phyloP scores from a whole-genome alignment of 2,797 vertebrate species.

The Phataginus tricuspis region DNA sequence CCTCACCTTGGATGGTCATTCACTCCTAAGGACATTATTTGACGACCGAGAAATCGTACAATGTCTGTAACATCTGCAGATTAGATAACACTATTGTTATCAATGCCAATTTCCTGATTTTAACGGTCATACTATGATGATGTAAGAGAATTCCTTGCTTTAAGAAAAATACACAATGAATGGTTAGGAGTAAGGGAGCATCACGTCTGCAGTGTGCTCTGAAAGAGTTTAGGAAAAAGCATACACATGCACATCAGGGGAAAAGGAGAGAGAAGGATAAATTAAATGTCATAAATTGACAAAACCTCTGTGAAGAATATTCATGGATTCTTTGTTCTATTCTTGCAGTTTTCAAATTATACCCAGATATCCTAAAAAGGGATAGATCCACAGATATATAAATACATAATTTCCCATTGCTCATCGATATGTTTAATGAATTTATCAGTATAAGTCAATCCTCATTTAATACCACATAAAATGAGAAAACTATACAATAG shows the following conservation, averaged over 20 bases:
- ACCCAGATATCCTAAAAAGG: neutral
- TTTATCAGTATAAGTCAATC: neutral
- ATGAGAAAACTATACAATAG: neutral
- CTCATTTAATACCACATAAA: neutral
- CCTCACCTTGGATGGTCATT: neutral
- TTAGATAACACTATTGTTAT: neutral
- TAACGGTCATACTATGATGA: neutral
- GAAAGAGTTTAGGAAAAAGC: neutral
- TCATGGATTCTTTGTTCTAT: neutral
- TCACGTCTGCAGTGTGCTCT: neutral
- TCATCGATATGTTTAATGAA: neutral
- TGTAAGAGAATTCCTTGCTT: neutral
- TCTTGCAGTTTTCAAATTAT: neutral
- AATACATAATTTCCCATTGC: neutral
- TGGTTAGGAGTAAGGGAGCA: neutral
- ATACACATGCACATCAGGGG: neutral
- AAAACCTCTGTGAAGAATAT: neutral
- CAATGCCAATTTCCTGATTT: neutral
- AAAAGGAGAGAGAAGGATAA: neutral
- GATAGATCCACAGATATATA: neutral
- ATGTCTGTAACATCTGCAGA: neutral
- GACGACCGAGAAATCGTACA: neutral
- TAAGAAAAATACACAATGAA: constrained; percentile 19
- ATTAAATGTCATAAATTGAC: neutral
- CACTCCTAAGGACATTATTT: neutral